Evolutionary conservation across 2,797 vertebrate species (phyloP).

Genomic region (Xiphophorus birchmanni): DNA sequence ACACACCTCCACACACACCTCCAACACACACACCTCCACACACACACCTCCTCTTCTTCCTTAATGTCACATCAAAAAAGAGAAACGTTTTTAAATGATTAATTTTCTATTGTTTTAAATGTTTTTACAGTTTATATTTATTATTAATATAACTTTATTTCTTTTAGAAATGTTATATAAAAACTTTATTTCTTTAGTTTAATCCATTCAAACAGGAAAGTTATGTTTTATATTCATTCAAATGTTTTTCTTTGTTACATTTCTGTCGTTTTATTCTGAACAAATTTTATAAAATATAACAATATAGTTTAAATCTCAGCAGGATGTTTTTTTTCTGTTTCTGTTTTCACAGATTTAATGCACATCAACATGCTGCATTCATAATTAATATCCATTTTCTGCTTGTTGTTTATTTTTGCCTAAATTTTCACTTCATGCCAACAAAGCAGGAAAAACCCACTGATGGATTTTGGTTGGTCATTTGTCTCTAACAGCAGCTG

Average conservation of each 20-base stretch:
- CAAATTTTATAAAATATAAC: background rate
- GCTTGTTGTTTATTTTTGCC: constrained; percentile 14
- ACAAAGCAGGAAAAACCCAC: constrained; percentile 16
- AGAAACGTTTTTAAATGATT: too few relatives aligned
- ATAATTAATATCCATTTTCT: constrained; percentile 41
- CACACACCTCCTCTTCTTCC: too few relatives aligned
- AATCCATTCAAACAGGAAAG: too few relatives aligned
- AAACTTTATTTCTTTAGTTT: too few relatives aligned
- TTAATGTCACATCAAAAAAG: too few relatives aligned
- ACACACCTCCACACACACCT: too few relatives aligned
- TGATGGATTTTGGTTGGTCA: constrained; percentile 25
- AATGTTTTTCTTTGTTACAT: background rate
- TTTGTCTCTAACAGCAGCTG: constrained; percentile 13
- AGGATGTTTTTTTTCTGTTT: background rate
- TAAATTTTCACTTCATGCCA: constrained; percentile 10
- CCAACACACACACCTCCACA: too few relatives aligned
- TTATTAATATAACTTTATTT: too few relatives aligned
- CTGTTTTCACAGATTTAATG: constrained; percentile 7
- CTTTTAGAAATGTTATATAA: too few relatives aligned
- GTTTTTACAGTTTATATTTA: too few relatives aligned
- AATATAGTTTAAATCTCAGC: background rate
- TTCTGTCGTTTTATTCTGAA: background rate
- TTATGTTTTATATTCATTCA: too few relatives aligned
- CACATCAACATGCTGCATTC: constrained; percentile 25
- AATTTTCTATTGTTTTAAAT: too few relatives aligned